These are phyloP conservation scores for Atherinosoma microstoma DNA, from an alignment of 2,797 vertebrate genomes.

Conservation along the genomic window DNA sequence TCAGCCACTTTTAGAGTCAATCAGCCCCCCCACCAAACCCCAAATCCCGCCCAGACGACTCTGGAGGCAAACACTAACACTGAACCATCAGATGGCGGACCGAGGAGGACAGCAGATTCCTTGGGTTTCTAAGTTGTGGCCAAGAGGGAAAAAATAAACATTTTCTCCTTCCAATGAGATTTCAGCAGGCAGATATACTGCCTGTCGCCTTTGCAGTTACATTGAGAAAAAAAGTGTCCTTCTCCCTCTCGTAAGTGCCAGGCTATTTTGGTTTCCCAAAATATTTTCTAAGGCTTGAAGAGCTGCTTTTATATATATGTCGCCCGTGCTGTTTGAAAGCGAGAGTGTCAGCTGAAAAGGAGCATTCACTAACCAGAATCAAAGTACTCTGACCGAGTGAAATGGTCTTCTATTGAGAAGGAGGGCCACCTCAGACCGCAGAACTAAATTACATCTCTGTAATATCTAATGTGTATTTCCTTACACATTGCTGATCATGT, in stretches of 20 bases:
- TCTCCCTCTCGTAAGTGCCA: slow-evolving; percentile 70
- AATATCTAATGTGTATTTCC: slow-evolving; percentile 25
- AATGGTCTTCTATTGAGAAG: slow-evolving; percentile 70
- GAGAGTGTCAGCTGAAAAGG: slow-evolving; percentile 78
- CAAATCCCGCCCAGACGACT: slow-evolving; percentile 34
- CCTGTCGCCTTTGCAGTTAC: slow-evolving; percentile 60
- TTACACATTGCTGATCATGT: slow-evolving; percentile 23
- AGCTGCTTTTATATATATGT: slow-evolving; percentile 80
- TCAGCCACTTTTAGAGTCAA: slow-evolving; percentile 78
- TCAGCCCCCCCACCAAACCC: slow-evolving; percentile 35
- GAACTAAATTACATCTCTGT: slow-evolving; percentile 35
- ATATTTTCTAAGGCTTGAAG: slow-evolving; percentile 83
- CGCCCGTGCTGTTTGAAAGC: slow-evolving; percentile 71
- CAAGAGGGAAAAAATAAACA: slow-evolving; percentile 70
- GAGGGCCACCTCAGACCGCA: slow-evolving; percentile 67
- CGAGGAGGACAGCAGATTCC: slow-evolving; percentile 70
- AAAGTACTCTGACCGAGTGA: slow-evolving; percentile 71
- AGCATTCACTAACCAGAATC: slow-evolving; percentile 78
- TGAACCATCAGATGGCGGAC: slow-evolving; percentile 65
- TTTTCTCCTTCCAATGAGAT: slow-evolving; percentile 74
- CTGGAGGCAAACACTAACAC: slow-evolving; percentile 66
- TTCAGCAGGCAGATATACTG: slow-evolving; percentile 73
- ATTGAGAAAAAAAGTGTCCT: slow-evolving; percentile 68
- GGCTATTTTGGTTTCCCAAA: slow-evolving; percentile 84
- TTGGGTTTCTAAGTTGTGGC: slow-evolving; percentile 78